Evolutionary conservation across 2,888 invertebrate species (phyloP), one percentile per base, ranked within the genome.

Genomic region (Parascotia fuliginaria): DNA sequence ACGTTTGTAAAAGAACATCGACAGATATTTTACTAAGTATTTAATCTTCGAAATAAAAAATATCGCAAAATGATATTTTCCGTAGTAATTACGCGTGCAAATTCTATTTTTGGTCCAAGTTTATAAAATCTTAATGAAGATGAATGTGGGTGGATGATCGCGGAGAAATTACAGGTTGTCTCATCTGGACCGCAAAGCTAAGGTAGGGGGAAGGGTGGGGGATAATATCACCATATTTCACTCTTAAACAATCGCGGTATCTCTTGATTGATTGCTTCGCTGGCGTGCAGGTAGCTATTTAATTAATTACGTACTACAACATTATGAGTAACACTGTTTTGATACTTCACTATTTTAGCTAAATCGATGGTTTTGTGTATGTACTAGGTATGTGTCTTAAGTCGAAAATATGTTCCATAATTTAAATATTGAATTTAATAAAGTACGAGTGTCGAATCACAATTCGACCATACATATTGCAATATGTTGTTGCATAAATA

Each of bases 261-360:
- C 65, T 65, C 55, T 75, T 81, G 82, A 81, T 81, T 77, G 82
- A 81, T 81, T 72, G 65, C 74, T 47, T 32, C 53, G 46, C 59
- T 49, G 58, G 55, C 55, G 59, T 48, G 48, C 54, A 52, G 51
- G 57, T 53, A 49, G 54, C 42, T 52, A 32, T 46, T 69, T 77
- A 71, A 79, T 81, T 81, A 79, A 81, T 81, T 73, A 75, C 62
- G 19, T 19, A 51, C 46, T 52, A 66, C 52, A 72, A 58, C 58
- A 58, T 68, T 61, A 61, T 36, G 50, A 29, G 15, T 60, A 68
- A 46, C 43, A 28, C 55, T 40, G 51, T 32, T 65, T 71, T 75
- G 61, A 75, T 60, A 61, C 60, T 51, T 56, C 51, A 54, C 48
- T 59, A 64, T 60, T 68, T 67, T 55, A 62, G 36, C 51, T 27